Base-by-base conservation (phyloP, 2,888 invertebrate species). In the Microchrysa polita region DNA sequence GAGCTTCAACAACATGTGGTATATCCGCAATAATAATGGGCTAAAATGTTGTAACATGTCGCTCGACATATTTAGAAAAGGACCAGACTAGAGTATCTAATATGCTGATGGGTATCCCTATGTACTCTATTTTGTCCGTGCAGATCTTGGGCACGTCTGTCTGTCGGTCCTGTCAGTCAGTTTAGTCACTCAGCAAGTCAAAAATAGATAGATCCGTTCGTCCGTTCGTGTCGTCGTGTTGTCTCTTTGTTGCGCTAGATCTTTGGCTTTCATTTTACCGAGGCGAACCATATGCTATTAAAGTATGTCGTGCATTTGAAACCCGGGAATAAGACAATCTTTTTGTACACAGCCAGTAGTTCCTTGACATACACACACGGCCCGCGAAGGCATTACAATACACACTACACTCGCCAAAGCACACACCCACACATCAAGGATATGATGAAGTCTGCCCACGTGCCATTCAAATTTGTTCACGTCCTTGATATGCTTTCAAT, bases 381-480 rank as follows among this genome's bases (percentile, higher is more conserved):
- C n/a, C n/a, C n/a, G n/a, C n/a, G n/a, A n/a, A 34, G 27, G 27
- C 27, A 34, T 34, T 34, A 34, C 7, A 34, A 34, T 7, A 34
- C 27, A 34, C n/a, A n/a, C n/a, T n/a, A n/a, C n/a, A n/a, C n/a
- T n/a, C n/a, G n/a, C n/a, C n/a, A n/a, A n/a, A n/a, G n/a, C n/a
- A n/a, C n/a, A n/a, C n/a, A n/a, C n/a, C n/a, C n/a, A n/a, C 55
- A 55, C 55, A 65, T 48, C 44, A 14, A 55, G 40, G 69, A 69
- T 55, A 73, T 73, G 73, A 63, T 60, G 61, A 63, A 73, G 73
- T 73, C 73, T 73, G 55, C 18, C 73, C 73, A 73, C 73, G 73
- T 73, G 73, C 73, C 63, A 73, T 73, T 63, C 48, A 42, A 73
- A 73, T 73, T 73, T 73, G 63, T 73, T 73, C 73, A 63, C 63